Conservation (phyloP, 1,140 invertebrate genomes). For the Ceratosolen solmsi region DNA sequence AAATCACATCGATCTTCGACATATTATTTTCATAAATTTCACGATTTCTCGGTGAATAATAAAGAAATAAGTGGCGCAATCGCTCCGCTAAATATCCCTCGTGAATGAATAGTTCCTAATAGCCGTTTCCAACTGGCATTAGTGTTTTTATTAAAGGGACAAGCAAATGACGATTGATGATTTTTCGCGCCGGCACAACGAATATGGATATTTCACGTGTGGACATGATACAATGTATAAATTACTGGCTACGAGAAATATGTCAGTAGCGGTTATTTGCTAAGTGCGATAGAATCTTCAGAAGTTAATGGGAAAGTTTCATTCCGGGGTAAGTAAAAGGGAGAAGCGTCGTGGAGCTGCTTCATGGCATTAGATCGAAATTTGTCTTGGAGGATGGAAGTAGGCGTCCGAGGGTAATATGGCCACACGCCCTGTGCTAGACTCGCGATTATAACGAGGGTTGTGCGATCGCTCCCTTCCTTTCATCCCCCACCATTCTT, state of each 20-base stretch:
- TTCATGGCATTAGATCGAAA: slow-evolving; percentile 38
- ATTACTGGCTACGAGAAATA: background rate
- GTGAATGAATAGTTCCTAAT: background rate
- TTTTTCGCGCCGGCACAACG: background rate
- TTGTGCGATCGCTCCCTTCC: background rate
- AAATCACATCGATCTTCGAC: background rate
- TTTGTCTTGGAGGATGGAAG: slow-evolving; percentile 22
- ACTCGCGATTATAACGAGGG: slow-evolving; percentile 9
- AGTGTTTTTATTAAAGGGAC: background rate
- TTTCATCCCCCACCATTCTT: background rate
- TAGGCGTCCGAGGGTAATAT: slow-evolving; percentile 6
- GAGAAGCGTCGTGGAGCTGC: background rate
- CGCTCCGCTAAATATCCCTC: background rate
- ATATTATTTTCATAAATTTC: background rate
- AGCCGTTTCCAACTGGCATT: background rate
- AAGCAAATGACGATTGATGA: no score
- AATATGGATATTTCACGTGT: background rate
- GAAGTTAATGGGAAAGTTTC: slow-evolving; percentile 30
- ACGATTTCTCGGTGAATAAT: background rate
- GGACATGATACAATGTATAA: slow-evolving; percentile 13
- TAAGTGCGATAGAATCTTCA: slow-evolving; percentile 37
- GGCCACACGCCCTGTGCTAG: background rate
- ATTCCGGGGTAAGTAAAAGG: background rate
- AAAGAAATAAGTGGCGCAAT: background rate
- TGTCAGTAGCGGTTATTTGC: slow-evolving; percentile 22